Percentiles rank a stretch among this genome's conserved stretches.
Conservation (phyloP, 2,797 vertebrate species). For the Sarcoramphus papa region DNA sequence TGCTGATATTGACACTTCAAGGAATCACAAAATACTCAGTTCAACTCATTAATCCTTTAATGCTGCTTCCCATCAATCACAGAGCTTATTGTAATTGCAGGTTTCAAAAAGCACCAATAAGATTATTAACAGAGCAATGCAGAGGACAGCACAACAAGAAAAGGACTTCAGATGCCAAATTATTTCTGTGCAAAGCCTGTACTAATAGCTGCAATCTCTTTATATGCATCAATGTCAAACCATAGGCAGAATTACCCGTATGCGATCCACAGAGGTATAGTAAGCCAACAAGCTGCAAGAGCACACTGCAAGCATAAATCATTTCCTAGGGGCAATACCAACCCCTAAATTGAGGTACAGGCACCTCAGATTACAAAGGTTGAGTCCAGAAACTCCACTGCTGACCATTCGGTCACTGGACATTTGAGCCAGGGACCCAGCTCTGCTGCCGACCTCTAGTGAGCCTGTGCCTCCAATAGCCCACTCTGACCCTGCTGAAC, state of each 20-base stretch:
- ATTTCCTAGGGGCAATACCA: background rate
- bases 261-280: background rate
- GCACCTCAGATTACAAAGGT: background rate
- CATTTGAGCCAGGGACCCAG: background rate
- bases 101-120: background rate
- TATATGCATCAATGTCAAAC: background rate
- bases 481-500: background rate
- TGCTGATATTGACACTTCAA: constrained; percentile 4
- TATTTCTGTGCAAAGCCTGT: background rate
- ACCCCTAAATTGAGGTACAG: background rate
- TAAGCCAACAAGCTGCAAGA: background rate
- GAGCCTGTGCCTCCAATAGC: background rate
- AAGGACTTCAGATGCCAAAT: background rate
- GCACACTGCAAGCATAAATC: background rate
- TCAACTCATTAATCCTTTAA: constrained; percentile 40
- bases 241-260: background rate
- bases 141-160: background rate
- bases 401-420: background rate
- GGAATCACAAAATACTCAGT: constrained; percentile 5
- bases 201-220: background rate
- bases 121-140: background rate
- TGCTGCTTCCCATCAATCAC: background rate
- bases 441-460: background rate
- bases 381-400: background rate
- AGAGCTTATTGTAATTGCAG: background rate